These are phyloP conservation scores for Papilio protenor DNA, from an alignment of 2,888 invertebrate genomes.

Conservation along the genomic window DNA sequence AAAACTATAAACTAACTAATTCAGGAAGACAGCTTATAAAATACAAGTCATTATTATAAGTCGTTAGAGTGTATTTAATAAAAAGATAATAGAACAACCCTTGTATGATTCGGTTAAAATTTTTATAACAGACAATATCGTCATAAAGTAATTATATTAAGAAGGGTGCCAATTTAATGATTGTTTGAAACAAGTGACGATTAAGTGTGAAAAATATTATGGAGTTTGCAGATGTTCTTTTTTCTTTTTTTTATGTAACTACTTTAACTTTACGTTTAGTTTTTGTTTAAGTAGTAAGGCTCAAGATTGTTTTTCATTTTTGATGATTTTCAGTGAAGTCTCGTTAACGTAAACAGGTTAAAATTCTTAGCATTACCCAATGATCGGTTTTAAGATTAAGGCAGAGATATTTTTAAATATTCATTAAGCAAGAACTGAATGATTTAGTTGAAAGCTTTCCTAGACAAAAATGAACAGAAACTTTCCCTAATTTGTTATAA, in stretches of 20 bases:
- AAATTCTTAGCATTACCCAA: no score
- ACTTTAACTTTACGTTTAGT: no score
- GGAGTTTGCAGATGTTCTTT: constrained; percentile 31
- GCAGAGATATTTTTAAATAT: no score
- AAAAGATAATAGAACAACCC: constrained; percentile 22
- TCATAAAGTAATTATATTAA: constrained; percentile 38
- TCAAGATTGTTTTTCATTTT: no score
- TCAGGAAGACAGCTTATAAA: background rate
- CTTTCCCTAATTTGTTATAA: background rate
- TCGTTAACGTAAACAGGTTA: no score
- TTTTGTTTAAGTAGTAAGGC: no score
- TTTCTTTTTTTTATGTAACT: background rate
- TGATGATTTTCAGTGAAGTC: no score
- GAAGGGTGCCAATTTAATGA: constrained; percentile 32
- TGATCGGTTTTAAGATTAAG: no score
- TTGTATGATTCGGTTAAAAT: constrained; percentile 24
- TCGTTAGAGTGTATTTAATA: constrained; percentile 18
- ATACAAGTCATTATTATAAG: background rate
- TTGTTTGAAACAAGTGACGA: constrained; percentile 34
- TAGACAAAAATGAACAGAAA: background rate
- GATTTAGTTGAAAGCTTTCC: background rate
- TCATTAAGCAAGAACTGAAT: no score
- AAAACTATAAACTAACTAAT: no score
- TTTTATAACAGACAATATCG: constrained; percentile 34
- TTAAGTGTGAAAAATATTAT: constrained; percentile 37